Evolutionary conservation across 1,140 invertebrate species (phyloP), one percentile per base, ranked within the genome.

Genomic region (Eumaeus atala): DNA sequence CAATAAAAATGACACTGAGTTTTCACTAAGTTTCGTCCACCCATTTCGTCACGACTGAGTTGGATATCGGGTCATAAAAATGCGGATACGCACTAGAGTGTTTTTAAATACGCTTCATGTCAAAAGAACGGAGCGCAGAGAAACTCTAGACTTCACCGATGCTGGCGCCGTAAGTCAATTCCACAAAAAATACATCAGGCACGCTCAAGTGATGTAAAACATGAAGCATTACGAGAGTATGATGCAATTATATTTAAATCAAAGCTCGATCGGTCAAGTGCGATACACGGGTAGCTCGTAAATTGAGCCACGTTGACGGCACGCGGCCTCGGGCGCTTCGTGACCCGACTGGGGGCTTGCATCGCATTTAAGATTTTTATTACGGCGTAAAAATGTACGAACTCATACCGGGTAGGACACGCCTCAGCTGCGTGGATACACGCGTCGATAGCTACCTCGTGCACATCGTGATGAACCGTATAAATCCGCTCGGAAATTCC

Each of bases 361-460:
- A 68, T 67, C 66, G 69, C 62, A 70, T 80, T 75, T 77, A 80
- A 74, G 71, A 80, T 82, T 82, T 84, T 80, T 84, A 84, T 80
- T 77, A 75, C 71, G 71, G 61, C 65, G 73, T 82, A 82, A 84
- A 81, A 84, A 82, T 73, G 72, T 68, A 75, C 74, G 69, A 80
- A 79, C 75, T 74, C 72, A 77, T 78, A 74, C 66, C 52, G 68
- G 58, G 21, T 6, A 28, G 56, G 69, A 66, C 75, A 76, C 68
- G 79, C 75, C 67, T 69, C 62, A 63, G 77, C 80, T 74, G 78
- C 76, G 70, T 75, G 69, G 21, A 84, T 84, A 63, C 78, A 84
- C 76, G 78, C 76, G 70, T 75, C 71, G 21, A 84, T 84, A 84
- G 70, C 67, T 61, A 57, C 67, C 44, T 76, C 74, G 76, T 82